These are phyloP conservation scores for Elaphurus davidianus DNA, from an alignment of 2,113 vertebrate genomes.

Conservation along the genomic window DNA sequence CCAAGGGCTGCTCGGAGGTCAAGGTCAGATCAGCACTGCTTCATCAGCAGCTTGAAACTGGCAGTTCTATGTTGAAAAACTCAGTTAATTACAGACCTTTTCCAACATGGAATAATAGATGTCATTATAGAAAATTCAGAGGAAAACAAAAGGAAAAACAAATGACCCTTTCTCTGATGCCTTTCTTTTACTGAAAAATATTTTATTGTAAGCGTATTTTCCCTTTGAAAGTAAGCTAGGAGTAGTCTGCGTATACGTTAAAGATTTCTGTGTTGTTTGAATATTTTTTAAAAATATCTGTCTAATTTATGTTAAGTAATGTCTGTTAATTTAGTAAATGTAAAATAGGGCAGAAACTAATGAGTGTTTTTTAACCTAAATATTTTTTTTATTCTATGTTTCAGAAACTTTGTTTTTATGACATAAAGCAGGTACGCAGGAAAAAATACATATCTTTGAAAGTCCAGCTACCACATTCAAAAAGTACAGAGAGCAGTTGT, in stretches of 20 bases:
- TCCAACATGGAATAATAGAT: background rate
- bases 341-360: background rate
- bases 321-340: background rate
- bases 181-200: background rate
- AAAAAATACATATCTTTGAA: background rate
- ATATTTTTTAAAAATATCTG: background rate
- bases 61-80: background rate
- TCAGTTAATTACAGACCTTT: background rate
- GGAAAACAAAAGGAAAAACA: background rate
- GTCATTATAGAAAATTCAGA: background rate
- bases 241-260: background rate
- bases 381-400: background rate
- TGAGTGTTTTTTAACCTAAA: background rate
- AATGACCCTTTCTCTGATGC: background rate
- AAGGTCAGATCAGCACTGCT: conserved; percentile 2
- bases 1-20: background rate
- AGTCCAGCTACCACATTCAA: too few relatives aligned
- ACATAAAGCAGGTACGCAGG: background rate
- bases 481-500: background rate
- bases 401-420: conserved; percentile 16
- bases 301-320: background rate
- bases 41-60: background rate
- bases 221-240: background rate
- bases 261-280: background rate
- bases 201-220: background rate